Evolutionary conservation across 2,113 vertebrate genomes (phyloP).

Genomic region (Todiramphus chloris): DNA sequence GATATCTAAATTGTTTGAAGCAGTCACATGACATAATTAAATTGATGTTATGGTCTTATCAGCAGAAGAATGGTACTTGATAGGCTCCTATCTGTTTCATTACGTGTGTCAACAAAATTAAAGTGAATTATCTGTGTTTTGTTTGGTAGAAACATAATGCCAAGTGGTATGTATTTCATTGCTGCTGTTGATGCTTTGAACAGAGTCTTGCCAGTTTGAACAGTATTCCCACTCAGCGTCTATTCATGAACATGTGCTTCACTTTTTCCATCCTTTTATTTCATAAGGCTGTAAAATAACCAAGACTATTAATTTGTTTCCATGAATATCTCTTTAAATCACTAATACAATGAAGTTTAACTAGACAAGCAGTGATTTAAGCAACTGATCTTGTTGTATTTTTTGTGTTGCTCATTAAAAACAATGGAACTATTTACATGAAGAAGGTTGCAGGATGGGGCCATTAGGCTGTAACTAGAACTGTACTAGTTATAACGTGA

Average conservation of each 20-base stretch:
- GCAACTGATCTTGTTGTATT: background rate
- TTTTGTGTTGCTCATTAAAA: background rate
- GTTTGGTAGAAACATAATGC: background rate
- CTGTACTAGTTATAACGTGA: background rate
- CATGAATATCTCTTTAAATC: conserved; percentile 38
- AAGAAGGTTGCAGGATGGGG: background rate
- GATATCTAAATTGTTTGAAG: conserved; percentile 67
- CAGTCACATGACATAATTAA: conserved; percentile 54
- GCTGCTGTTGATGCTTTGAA: background rate
- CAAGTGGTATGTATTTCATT: background rate
- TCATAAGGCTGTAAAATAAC: conserved; percentile 20
- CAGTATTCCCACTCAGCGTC: background rate
- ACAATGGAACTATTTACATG: background rate
- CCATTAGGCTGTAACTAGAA: background rate
- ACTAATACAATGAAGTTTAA: conserved; percentile 51
- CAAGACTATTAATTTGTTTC: conserved; percentile 43
- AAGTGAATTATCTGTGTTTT: conserved; percentile 34
- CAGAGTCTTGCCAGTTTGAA: background rate
- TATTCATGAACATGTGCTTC: background rate
- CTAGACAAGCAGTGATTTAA: background rate
- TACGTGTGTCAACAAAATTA: background rate
- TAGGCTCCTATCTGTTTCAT: conserved; percentile 38
- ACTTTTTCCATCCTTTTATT: background rate
- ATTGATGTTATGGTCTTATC: conserved; percentile 23
- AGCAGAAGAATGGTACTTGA: background rate